Evolutionary conservation across 1,140 invertebrate species (phyloP).

Genomic region (Anadara kagoshimensis): DNA sequence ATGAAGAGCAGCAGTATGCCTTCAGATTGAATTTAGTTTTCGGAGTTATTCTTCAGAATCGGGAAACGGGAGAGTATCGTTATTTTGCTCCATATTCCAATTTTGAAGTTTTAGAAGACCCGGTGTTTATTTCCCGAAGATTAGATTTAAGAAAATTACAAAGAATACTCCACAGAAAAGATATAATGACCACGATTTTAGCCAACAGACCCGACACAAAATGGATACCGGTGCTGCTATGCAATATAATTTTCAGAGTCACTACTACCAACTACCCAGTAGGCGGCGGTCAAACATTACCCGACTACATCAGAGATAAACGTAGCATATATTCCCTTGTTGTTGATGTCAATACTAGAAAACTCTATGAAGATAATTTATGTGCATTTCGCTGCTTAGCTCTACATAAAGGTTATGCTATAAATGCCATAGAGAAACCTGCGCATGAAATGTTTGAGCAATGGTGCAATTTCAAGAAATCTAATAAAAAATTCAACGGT

Average conservation of each 20-base stretch:
- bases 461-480: conserved; percentile 16
- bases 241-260: conserved; percentile 20
- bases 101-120: conserved; percentile 13
- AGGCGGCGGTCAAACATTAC: not conserved
- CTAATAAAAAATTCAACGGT: not conserved
- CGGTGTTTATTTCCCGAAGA: conserved; percentile 18
- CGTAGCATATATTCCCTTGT: conserved; percentile 8
- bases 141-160: conserved; percentile 10
- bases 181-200: conserved; percentile 18
- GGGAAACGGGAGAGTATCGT: conserved; percentile 30
- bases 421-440: not conserved
- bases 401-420: conserved; percentile 9
- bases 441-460: not conserved
- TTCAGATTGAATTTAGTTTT: conserved; percentile 27
- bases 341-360: not conserved
- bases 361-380: conserved; percentile 8
- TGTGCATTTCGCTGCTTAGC: too few species aligned
- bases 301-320: conserved; percentile 10
- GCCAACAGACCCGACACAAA: conserved; percentile 16
- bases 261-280: conserved; percentile 19
- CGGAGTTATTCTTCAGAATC: conserved; percentile 11
- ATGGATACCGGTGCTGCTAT: conserved; percentile 24
- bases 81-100: conserved; percentile 20
- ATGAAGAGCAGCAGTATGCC: conserved; percentile 17
- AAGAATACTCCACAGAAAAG: not conserved